These are phyloP conservation scores for Lamprotornis superbus DNA, from an alignment of 2,113 vertebrate genomes.

Conservation along the genomic window DNA sequence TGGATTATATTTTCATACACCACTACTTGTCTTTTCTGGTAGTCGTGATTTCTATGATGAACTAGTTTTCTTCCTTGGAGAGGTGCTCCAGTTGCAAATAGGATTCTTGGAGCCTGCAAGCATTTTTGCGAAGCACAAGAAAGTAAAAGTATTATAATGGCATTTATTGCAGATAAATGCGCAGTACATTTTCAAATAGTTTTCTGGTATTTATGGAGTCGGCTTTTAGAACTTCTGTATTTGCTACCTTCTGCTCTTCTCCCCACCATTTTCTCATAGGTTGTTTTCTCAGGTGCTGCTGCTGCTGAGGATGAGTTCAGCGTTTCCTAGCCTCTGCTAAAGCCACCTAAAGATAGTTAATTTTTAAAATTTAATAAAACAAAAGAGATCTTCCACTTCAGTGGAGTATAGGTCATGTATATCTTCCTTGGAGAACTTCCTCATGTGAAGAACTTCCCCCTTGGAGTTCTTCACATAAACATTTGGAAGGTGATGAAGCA, in stretches of 20 bases:
- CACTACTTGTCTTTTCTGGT: slow-evolving; percentile 68
- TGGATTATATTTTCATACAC: slow-evolving; percentile 76
- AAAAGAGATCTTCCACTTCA: neutral
- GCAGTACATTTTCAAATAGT: neutral
- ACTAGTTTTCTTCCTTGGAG: slow-evolving; percentile 78
- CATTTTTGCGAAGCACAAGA: slow-evolving; percentile 38
- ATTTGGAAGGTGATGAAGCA: neutral
- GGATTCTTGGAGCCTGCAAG: slow-evolving; percentile 45
- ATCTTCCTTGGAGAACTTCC: no score
- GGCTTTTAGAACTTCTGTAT: neutral
- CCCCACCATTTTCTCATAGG: neutral
- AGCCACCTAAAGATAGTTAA: neutral
- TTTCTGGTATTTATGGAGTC: neutral
- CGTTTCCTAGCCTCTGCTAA: neutral
- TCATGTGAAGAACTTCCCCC: neutral
- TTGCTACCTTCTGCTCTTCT: neutral
- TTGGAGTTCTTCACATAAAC: neutral
- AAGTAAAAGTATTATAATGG: slow-evolving; percentile 31
- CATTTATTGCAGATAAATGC: neutral
- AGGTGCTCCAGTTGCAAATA: slow-evolving; percentile 72
- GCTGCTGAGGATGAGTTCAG: neutral
- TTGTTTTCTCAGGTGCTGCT: neutral
- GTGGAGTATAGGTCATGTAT: neutral
- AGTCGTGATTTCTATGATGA: slow-evolving; percentile 72
- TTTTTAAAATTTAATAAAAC: neutral